A percentile compares a stretch with the other conserved stretches of the same genome.
Conservation (phyloP, 1,140 invertebrate genomes). For the Pseudomyrmex concolor region DNA sequence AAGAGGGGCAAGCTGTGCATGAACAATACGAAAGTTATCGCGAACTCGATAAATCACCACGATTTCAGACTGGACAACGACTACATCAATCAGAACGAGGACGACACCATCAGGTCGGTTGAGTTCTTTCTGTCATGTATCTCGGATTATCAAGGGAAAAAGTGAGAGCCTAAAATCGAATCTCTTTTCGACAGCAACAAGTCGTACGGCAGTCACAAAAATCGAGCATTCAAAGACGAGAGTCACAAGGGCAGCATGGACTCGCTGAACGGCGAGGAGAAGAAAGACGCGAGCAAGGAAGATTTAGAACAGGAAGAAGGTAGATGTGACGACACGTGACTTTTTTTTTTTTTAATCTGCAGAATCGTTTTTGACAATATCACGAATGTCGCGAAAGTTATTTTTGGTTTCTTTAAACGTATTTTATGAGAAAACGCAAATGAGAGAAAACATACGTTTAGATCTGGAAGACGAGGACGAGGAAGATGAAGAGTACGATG, state of each 20-base stretch:
- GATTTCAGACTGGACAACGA: slow-evolving; percentile 91
- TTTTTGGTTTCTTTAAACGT: too few species aligned
- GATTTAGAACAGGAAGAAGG: slow-evolving; percentile 91
- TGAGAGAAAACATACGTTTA: slow-evolving; percentile 44
- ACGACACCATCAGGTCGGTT: slow-evolving; percentile 85
- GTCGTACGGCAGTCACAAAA: slow-evolving; percentile 96
- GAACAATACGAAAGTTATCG: slow-evolving; percentile 90
- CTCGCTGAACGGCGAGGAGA: slow-evolving; percentile 93
- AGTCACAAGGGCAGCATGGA: slow-evolving; percentile 95
- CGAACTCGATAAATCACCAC: slow-evolving; percentile 90
- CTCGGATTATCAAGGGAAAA: neutral
- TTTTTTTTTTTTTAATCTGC: neutral
- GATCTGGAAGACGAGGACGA: slow-evolving; percentile 83
- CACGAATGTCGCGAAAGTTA: neutral
- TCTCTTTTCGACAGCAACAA: slow-evolving; percentile 89
- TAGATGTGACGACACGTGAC: slow-evolving; percentile 73
- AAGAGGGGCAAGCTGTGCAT: slow-evolving; percentile 90
- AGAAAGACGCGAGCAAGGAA: slow-evolving; percentile 96
- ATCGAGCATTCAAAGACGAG: slow-evolving; percentile 94
- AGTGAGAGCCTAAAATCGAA: too few species aligned
- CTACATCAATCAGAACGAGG: slow-evolving; percentile 88
- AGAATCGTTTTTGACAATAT: neutral
- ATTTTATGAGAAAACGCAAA: too few species aligned
- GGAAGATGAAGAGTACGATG: slow-evolving; percentile 86
- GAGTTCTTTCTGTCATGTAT: neutral